phyloP scores from a whole-genome alignment of 2,113 vertebrate genomes.

The Irena cyanogastra region DNA sequence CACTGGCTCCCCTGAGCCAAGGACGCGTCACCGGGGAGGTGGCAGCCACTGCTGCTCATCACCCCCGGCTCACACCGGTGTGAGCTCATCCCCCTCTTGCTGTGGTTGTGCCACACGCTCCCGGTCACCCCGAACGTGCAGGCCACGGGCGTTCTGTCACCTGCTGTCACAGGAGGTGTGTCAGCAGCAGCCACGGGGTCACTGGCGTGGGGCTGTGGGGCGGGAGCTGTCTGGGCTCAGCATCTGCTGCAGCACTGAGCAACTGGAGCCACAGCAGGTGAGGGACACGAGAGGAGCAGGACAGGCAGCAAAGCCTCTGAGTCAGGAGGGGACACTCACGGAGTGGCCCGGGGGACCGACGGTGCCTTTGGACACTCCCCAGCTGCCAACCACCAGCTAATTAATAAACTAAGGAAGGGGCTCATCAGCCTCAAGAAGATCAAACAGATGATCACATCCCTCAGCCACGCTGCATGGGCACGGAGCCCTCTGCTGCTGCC shows the following conservation, averaged over 20 bases:
- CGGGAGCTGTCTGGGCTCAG: neutral
- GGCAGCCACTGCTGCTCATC: rapidly evolving
- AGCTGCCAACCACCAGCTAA: neutral
- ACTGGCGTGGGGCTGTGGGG: neutral
- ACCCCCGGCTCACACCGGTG: neutral
- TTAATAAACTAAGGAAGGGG: neutral
- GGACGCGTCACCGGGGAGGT: neutral
- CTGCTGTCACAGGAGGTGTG: neutral
- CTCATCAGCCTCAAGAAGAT: neutral
- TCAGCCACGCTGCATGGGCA: neutral
- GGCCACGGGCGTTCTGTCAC: rapidly evolving
- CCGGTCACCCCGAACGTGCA: rapidly evolving
- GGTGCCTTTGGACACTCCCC: neutral
- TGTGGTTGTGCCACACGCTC: rapidly evolving
- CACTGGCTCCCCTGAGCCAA: rapidly evolving
- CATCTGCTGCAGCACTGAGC: neutral
- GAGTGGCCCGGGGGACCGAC: neutral
- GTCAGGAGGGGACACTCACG: neutral
- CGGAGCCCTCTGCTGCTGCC: neutral
- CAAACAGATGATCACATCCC: neutral
- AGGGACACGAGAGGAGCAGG: neutral
- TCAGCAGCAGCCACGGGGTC: neutral
- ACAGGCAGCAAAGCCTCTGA: neutral
- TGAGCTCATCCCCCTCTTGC: rapidly evolving
- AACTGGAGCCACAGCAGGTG: rapidly evolving